These are phyloP conservation scores for Lepidurus packardi DNA, from an alignment of 1,140 invertebrate genomes.

Conservation along the genomic window DNA sequence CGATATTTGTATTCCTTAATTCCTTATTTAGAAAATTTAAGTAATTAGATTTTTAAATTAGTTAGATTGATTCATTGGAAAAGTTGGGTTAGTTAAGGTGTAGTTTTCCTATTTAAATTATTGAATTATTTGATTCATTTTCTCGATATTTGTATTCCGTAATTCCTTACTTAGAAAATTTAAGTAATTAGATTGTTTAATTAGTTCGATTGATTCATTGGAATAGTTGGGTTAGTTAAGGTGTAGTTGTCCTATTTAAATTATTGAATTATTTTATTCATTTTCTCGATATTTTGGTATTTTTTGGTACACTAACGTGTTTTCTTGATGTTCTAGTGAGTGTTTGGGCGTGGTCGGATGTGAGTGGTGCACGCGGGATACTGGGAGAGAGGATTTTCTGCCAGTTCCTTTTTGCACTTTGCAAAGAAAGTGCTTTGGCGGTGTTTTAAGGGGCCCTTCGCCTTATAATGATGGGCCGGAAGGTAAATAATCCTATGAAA, in stretches of 20 bases:
- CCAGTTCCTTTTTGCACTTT: conserved; percentile 68
- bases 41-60: too few relatives aligned
- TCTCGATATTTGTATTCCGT: too few relatives aligned
- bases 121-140: too few relatives aligned
- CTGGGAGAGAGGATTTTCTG: conserved; percentile 62
- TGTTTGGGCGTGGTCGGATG: conserved; percentile 81
- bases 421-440: conserved; percentile 74
- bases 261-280: too few relatives aligned
- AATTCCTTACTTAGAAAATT: too few relatives aligned
- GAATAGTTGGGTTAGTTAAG: conserved; percentile 32
- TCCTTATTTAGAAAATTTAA: too few relatives aligned
- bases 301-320: too few relatives aligned
- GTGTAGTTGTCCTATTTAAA: conserved; percentile 26
- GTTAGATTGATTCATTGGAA: neutral
- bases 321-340: conserved; percentile 44
- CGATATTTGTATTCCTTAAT: too few relatives aligned
- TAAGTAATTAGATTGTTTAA: too few relatives aligned
- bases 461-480: conserved; percentile 65
- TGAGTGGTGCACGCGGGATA: conserved; percentile 81
- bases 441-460: conserved; percentile 69
- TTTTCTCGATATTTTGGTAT: too few relatives aligned
- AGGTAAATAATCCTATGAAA: conserved; percentile 43
- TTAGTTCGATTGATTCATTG: neutral
- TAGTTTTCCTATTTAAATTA: conserved; percentile 20
- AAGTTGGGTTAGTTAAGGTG: conserved; percentile 34